These are phyloP conservation scores for Idaea aversata DNA, from an alignment of 2,888 invertebrate genomes.

Conservation along the genomic window DNA sequence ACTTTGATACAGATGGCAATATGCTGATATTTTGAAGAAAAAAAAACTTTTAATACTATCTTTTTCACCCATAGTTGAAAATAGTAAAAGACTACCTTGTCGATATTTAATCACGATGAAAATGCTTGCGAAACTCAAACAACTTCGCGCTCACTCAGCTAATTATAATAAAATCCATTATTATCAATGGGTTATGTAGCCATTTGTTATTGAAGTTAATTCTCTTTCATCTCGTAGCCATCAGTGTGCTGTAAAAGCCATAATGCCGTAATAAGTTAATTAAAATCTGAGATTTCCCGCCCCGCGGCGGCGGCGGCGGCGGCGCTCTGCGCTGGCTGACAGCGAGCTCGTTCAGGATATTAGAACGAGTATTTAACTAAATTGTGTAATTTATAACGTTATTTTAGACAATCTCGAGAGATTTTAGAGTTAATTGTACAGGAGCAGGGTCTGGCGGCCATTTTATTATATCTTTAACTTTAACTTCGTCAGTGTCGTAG, in stretches of 20 bases:
- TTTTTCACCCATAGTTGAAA: too few relatives aligned
- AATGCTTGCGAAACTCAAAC: background rate
- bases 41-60: too few relatives aligned
- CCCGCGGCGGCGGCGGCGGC: background rate
- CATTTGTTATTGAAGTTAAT: background rate
- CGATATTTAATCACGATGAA: background rate
- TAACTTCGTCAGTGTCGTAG: too few relatives aligned
- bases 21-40: too few relatives aligned
- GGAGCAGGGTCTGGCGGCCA: background rate
- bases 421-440: background rate
- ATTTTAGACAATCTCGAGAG: background rate
- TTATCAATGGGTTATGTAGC: background rate
- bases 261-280: background rate
- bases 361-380: background rate
- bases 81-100: background rate
- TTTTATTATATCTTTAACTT: too few relatives aligned
- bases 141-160: background rate
- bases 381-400: background rate
- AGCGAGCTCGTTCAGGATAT: background rate
- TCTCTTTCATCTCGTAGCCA: background rate
- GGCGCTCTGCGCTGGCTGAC: background rate
- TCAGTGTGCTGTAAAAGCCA: background rate
- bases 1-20: background rate
- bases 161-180: background rate
- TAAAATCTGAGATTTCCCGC: background rate